Percentiles rank a stretch among this genome's conserved stretches.
These are phyloP conservation scores for Monomorium pharaonis DNA, from an alignment of 1,140 invertebrate genomes.

Conservation along the genomic window DNA sequence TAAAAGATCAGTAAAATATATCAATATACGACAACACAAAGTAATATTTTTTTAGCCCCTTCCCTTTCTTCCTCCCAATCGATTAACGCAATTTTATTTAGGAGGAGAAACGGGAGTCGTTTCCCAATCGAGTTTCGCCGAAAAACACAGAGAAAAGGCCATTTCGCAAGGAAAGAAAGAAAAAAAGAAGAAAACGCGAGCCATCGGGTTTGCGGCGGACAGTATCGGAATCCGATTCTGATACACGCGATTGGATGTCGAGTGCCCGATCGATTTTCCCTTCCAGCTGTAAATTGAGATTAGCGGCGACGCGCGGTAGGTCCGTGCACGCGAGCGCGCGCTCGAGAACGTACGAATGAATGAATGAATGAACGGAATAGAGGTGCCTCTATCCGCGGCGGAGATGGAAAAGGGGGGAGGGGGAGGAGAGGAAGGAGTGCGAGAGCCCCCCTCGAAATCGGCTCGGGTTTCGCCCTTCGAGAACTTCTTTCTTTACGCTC, in stretches of 20 bases:
- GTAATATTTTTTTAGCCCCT: background rate
- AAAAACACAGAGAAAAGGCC: background rate
- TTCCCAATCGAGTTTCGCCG: background rate
- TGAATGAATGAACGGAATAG: conserved; percentile 39
- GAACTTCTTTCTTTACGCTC: conserved; percentile 2
- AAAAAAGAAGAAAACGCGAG: background rate
- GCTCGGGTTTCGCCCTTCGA: conserved; percentile 41
- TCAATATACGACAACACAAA: background rate
- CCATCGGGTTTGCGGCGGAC: background rate
- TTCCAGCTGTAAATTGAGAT: conserved; percentile 60
- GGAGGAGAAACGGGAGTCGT: background rate
- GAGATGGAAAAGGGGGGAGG: background rate
- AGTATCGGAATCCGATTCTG: conserved; percentile 36
- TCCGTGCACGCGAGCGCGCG: conserved; percentile 50
- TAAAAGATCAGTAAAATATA: background rate
- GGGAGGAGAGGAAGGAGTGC: background rate
- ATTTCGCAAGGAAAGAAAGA: background rate
- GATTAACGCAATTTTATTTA: background rate
- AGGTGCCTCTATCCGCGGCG: conserved; percentile 39
- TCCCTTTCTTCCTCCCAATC: too few relatives aligned
- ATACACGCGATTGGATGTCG: conserved; percentile 53
- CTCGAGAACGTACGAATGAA: conserved; percentile 28
- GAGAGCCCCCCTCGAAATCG: background rate
- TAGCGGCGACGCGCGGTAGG: conserved; percentile 60
- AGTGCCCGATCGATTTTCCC: conserved; percentile 58